These are phyloP conservation scores for Glandiceps talaboti DNA, from an alignment of 53 echinoderm and acorn worm genomes.

Conservation along the genomic window DNA sequence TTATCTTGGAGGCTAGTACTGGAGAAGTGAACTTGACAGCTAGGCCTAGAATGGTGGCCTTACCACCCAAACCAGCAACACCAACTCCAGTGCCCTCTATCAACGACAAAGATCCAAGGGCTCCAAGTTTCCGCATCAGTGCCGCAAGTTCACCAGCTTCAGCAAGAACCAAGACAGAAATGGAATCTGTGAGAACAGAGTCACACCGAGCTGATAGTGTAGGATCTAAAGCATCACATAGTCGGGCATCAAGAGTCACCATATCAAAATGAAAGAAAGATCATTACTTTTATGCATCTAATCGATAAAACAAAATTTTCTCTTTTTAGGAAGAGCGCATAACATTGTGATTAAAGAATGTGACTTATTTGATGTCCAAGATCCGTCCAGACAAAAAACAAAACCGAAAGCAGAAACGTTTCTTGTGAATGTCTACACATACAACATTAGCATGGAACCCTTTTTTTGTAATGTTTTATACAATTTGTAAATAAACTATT, in stretches of 20 bases:
- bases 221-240: slow-evolving; percentile 11
- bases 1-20: slow-evolving; percentile 54
- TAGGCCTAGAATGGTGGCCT: slow-evolving; percentile 76
- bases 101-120: background rate
- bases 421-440: no score
- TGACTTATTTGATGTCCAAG: no score
- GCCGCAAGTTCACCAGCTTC: slow-evolving; percentile 5
- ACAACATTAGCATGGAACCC: no score
- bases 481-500: no score
- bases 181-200: slow-evolving; percentile 14
- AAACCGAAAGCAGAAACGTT: no score
- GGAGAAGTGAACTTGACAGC: slow-evolving; percentile 79
- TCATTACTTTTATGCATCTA: no score
- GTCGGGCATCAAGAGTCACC: slow-evolving; percentile 7
- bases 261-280: no score
- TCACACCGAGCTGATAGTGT: slow-evolving; percentile 2
- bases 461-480: no score
- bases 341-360: no score
- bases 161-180: background rate
- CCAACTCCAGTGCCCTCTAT: slow-evolving; percentile 20
- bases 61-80: slow-evolving; percentile 48
- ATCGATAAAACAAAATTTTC: no score
- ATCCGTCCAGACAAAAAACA: no score
- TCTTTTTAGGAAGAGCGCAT: no score
- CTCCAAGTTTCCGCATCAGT: background rate